Evolutionary conservation across 2,797 vertebrate species (phyloP), one percentile per base, ranked within the genome.

Genomic region (Eidolon dupreanum): DNA sequence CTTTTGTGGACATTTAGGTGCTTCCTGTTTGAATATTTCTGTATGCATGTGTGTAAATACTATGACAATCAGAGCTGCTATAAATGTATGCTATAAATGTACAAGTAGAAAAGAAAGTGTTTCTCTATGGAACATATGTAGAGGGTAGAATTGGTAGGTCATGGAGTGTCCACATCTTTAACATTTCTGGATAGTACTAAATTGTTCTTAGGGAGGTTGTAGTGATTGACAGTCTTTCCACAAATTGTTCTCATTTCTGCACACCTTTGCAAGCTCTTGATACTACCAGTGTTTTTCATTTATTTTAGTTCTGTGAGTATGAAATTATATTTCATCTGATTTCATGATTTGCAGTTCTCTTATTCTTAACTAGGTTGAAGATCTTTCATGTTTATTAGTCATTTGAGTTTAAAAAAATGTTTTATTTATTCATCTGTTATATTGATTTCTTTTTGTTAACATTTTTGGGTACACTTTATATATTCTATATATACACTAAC

Each of bases 1-100:
- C 17, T 88, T 63, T 79, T 10, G 17, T 59, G 31, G 6, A 15
- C 41, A 83, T 38, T 53, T 41, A 10, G 12, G 20, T 46, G 41
- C 33, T 90, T 65, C 68, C 9, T 43, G 6, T 75, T 55, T 38
- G 15, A 43, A 16, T 26, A 41, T 57, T 9, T 28, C 59, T 77
- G n/a, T 17, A 10, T n/a, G 10, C 12, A 1, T 1, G 6, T 20
- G 55, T 38, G 13, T 6, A 24, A 22, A 8, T 28, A 43, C 8
- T 16, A 12, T 31, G 26, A 20, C 51, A 68, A 26, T 38, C 11
- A 63, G 49, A 49, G 36, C 55, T 68, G 8, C 22, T 55, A 26
- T 28, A 13, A 51, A 8, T n/a, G 19, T 65, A 33, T 68, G 8
- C 22, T 55, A 26, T 28, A 13, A 51, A 8, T n/a, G 19, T 65